Conservation (phyloP, 2,888 invertebrate species). For the Sturmia bella region DNA sequence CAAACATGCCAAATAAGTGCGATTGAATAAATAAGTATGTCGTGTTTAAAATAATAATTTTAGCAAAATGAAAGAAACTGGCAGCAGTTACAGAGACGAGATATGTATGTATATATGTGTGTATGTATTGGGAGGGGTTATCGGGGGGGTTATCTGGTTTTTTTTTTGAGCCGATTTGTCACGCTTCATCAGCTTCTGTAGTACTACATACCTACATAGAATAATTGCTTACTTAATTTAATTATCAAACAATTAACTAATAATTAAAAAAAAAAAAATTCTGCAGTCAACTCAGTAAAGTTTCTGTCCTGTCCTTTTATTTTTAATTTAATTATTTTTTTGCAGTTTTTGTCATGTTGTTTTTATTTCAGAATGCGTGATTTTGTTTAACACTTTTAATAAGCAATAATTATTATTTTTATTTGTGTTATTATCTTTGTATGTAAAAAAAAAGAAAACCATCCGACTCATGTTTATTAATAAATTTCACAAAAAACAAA, state of each 20-base stretch:
- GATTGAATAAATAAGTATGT: slow-evolving; percentile 16
- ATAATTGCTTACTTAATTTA: slow-evolving; percentile 54
- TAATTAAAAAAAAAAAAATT: slow-evolving; percentile 30
- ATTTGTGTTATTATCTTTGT: slow-evolving; percentile 7
- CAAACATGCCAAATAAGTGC: slow-evolving; percentile 12
- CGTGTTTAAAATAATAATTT: slow-evolving; percentile 27
- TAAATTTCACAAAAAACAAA: slow-evolving; percentile 31
- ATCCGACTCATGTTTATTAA: slow-evolving; percentile 13
- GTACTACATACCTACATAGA: not conserved
- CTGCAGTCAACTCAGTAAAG: slow-evolving; percentile 13
- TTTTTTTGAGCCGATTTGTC: slow-evolving; percentile 41
- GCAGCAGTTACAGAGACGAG: not conserved
- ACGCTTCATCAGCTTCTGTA: slow-evolving; percentile 44
- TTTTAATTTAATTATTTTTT: not conserved
- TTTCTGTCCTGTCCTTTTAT: not conserved
- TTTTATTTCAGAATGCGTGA: not conserved
- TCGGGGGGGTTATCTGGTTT: not conserved
- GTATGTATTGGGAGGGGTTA: not conserved
- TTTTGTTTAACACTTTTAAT: slow-evolving; percentile 48
- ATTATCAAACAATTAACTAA: slow-evolving; percentile 51
- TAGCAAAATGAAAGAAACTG: not conserved
- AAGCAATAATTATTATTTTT: slow-evolving; percentile 37
- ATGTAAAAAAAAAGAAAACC: no score
- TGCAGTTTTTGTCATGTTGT: not conserved
- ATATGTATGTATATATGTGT: no score